Percentiles rank a stretch among this genome's conserved stretches.
These are phyloP conservation scores for Drosophila borealis DNA, from an alignment of 2,888 invertebrate genomes.

Conservation along the genomic window DNA sequence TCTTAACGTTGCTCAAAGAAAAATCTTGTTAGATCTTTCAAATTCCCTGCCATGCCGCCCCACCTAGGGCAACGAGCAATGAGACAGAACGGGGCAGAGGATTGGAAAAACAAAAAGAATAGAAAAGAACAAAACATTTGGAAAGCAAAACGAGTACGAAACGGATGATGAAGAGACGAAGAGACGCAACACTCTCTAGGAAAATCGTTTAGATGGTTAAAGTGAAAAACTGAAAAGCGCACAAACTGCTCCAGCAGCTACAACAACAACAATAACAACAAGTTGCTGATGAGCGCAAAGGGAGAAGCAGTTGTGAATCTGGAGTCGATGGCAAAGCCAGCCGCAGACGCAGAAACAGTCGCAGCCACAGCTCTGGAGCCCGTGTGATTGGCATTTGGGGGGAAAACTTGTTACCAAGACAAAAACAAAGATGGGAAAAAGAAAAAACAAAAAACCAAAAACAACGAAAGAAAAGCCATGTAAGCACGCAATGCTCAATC, in stretches of 20 bases:
- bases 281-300: slow-evolving; percentile 53
- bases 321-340: slow-evolving; percentile 31
- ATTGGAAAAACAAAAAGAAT: neutral
- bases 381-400: slow-evolving; percentile 52
- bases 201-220: slow-evolving; percentile 58
- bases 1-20: slow-evolving; percentile 48
- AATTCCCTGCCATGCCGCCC: slow-evolving; percentile 57
- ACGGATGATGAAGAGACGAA: slow-evolving; percentile 28
- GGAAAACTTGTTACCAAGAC: slow-evolving; percentile 56
- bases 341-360: slow-evolving; percentile 24
- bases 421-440: slow-evolving; percentile 34
- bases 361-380: slow-evolving; percentile 46
- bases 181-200: slow-evolving; percentile 29
- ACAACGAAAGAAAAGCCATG: neutral
- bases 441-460: slow-evolving; percentile 7
- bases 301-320: slow-evolving; percentile 30
- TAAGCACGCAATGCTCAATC: slow-evolving; percentile 8
- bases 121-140: slow-evolving; percentile 18
- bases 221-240: slow-evolving; percentile 59
- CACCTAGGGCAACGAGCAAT: slow-evolving; percentile 16
- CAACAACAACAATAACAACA: slow-evolving; percentile 18
- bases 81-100: slow-evolving; percentile 22
- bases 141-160: slow-evolving; percentile 17
- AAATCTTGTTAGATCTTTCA: slow-evolving; percentile 69
- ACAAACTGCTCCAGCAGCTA: slow-evolving; percentile 40